Evolutionary conservation across 2,797 vertebrate species (phyloP).

Genomic region (Myotis findleyi): DNA sequence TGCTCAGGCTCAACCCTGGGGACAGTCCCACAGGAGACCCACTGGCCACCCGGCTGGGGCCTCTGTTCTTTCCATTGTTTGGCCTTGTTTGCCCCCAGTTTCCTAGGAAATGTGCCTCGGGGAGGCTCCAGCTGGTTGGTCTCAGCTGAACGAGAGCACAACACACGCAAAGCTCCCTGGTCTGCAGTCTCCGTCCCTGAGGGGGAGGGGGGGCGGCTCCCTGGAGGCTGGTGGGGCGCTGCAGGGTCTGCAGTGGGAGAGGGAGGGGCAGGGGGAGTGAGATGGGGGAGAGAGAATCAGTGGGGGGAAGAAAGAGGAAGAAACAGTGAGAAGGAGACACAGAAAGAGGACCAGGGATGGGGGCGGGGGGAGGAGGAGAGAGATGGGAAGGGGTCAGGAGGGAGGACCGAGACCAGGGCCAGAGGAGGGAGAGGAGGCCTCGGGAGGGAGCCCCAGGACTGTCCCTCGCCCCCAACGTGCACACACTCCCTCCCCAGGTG

Average conservation of each 20-base stretch:
- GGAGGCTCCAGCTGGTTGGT: neutral
- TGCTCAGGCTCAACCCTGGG: neutral
- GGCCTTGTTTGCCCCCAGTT: neutral
- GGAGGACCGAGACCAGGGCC: neutral
- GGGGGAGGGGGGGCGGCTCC: neutral
- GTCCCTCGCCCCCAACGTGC: neutral
- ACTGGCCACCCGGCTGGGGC: neutral
- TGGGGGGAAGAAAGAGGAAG: neutral
- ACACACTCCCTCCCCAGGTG: neutral
- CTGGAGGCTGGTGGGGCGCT: neutral
- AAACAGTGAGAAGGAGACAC: neutral
- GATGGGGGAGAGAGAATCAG: neutral
- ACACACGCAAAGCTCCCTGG: too few species aligned
- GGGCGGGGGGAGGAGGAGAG: too few species aligned
- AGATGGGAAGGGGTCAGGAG: rapidly evolving
- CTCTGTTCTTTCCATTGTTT: neutral
- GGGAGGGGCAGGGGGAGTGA: too few species aligned
- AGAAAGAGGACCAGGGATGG: neutral
- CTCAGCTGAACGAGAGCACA: neutral
- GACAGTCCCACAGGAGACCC: neutral
- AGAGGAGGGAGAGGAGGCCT: neutral
- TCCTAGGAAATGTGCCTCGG: neutral
- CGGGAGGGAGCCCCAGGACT: neutral
- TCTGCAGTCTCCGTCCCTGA: rapidly evolving
- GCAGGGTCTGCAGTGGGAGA: neutral